Conservation (phyloP, 2,888 invertebrate species). For the Stenodera caucasica region DNA sequence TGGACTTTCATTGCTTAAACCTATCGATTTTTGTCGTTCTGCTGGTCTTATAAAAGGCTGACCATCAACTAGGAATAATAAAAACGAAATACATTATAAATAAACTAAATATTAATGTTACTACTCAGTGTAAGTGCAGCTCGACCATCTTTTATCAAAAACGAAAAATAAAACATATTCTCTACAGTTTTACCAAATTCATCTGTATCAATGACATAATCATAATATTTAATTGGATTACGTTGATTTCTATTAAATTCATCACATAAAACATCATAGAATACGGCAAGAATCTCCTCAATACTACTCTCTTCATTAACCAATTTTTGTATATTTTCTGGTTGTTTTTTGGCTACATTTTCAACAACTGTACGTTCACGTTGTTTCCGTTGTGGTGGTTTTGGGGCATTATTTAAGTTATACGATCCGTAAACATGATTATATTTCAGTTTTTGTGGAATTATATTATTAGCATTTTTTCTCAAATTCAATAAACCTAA, state of each 20-base stretch:
- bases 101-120: no score
- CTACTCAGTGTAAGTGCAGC: constrained; percentile 41
- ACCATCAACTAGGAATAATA: constrained; percentile 33
- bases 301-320: constrained; percentile 62
- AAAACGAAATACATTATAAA: neutral
- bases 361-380: constrained; percentile 45
- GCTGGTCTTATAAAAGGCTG: constrained; percentile 43
- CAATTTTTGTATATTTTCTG: constrained; percentile 58
- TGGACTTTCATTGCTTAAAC: constrained; percentile 40
- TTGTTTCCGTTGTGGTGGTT: constrained; percentile 50
- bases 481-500: constrained; percentile 46
- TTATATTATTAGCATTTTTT: constrained; percentile 41
- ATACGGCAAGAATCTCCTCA: constrained; percentile 60
- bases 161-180: constrained; percentile 68
- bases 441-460: constrained; percentile 48
- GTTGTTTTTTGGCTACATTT: constrained; percentile 53
- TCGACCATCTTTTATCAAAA: constrained; percentile 62
- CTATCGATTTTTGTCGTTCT: constrained; percentile 38
- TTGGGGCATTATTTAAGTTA: constrained; percentile 45
- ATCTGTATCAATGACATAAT: constrained; percentile 62
- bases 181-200: constrained; percentile 65
- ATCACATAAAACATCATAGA: constrained; percentile 56
- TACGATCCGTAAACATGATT: constrained; percentile 58
- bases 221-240: constrained; percentile 62
- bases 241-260: constrained; percentile 52